Conservation (phyloP, 2,113 vertebrate species). For the Cyprinodon tularosa region DNA sequence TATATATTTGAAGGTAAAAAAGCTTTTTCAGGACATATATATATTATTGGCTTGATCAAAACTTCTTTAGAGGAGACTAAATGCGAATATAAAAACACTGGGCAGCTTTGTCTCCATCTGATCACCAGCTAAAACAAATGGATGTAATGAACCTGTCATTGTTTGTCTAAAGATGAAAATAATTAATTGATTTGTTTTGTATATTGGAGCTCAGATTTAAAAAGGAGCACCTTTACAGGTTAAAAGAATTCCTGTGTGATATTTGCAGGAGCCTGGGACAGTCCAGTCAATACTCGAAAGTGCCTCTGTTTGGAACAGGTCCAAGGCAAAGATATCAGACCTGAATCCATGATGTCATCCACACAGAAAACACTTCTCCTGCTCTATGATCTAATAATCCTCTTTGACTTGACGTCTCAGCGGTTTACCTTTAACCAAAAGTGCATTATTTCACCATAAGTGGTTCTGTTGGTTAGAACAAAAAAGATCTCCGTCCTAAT, state of each 20-base stretch:
- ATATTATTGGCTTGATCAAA: constrained; percentile 29
- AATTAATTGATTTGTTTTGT: neutral
- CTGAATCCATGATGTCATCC: constrained; percentile 58
- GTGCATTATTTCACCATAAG: neutral
- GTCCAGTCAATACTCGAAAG: constrained; percentile 44
- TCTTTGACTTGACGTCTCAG: constrained; percentile 17
- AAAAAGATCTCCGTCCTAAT: neutral
- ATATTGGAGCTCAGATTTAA: constrained; percentile 1
- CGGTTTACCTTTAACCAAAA: constrained; percentile 31
- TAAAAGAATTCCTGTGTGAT: constrained; percentile 18
- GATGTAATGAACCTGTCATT: neutral
- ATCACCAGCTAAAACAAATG: constrained; percentile 15
- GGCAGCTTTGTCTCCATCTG: constrained; percentile 3
- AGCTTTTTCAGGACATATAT: constrained; percentile 7
- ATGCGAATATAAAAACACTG: constrained; percentile 3
- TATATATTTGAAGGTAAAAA: neutral
- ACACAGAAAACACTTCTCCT: constrained; percentile 19
- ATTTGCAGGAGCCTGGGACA: constrained; percentile 26
- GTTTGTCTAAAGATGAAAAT: neutral
- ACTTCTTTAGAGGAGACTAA: constrained; percentile 25
- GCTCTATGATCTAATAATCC: constrained; percentile 5
- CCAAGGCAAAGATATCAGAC: constrained; percentile 42
- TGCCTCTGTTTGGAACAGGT: constrained; percentile 32
- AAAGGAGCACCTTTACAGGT: neutral
- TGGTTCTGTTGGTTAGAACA: neutral